Base-by-base conservation (phyloP, 2,113 vertebrate species). In the Perognathus longimembris region DNA sequence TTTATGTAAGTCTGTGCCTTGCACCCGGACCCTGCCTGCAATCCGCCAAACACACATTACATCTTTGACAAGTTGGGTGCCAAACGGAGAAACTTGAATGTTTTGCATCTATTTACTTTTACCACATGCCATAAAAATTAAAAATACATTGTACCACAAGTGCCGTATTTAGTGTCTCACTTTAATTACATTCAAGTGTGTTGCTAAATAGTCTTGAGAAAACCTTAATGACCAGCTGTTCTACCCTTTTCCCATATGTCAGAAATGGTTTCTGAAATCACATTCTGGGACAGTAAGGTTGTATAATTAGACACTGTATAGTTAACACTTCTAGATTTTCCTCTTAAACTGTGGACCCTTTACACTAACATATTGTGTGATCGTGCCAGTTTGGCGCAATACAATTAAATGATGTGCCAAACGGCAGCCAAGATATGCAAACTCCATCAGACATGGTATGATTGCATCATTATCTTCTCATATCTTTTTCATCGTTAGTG, bases 161-260 rank as follows among this genome's bases (percentile, higher is more conserved):
- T 97, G 97, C 97, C 87, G 97, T 97, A 97, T 98, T 98, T 98
- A 98, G 96, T 97, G 97, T 97, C 97, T 97, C 97, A 96, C 97
- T 98, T 98, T 98, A 98, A 98, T 98, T 98, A 98, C 97, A 98
- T 98, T 98, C 98, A 98, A 98, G 98, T 97, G 98, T 98, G 97
- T 97, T 97, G 97, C 97, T 98, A 98, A 98, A 98, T 98, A 98
- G 97, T 98, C 98, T 98, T 98, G 98, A 98, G 98, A 94, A 98
- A 98, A 98, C 98, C 97, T 98, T 98, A 98, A 98, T 98, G 98
- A 98, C 98, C 98, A 98, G 98, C 98, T 98, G 98, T 98, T 98
- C 97, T 97, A 97, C 97, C 98, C 98, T 98, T 97, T 98, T 96
- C 98, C 98, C 98, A 98, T 98, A 98, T 98, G 98, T 98, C 98